phyloP scores from a whole-genome alignment of 1,140 invertebrate species.

The Drosophila mojavensis region DNA sequence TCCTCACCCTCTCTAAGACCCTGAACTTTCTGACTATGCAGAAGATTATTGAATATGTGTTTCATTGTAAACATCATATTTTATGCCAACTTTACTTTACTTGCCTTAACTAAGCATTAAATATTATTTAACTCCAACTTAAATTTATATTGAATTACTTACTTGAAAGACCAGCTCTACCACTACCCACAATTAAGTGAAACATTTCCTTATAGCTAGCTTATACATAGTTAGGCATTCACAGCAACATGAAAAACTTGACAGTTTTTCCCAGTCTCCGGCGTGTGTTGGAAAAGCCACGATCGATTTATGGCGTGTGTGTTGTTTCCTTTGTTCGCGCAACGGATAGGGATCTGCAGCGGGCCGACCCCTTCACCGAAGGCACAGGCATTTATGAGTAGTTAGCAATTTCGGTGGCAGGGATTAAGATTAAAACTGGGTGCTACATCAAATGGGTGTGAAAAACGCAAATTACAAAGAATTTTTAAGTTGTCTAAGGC shows the following conservation, averaged over 20 bases:
- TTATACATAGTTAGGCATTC: slow-evolving; percentile 35
- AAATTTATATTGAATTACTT: neutral
- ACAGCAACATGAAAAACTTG: slow-evolving; percentile 59
- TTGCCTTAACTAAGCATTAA: no score
- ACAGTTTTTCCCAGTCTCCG: slow-evolving; percentile 69
- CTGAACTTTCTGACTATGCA: no score
- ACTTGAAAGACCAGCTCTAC: neutral
- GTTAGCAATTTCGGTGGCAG: slow-evolving; percentile 78
- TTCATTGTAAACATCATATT: no score
- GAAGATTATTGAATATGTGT: no score
- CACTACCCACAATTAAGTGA: slow-evolving; percentile 33
- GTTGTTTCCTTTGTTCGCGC: slow-evolving; percentile 21
- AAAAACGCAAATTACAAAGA: slow-evolving; percentile 82
- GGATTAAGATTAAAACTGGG: slow-evolving; percentile 79
- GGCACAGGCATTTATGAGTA: slow-evolving; percentile 56
- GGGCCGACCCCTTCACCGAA: slow-evolving; percentile 18
- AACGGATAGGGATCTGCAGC: slow-evolving; percentile 30
- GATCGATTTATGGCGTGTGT: slow-evolving; percentile 52
- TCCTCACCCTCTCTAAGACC: no score
- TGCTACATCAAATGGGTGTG: slow-evolving; percentile 80
- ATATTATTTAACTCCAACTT: no score
- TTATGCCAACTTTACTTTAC: no score
- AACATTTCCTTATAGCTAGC: slow-evolving; percentile 30
- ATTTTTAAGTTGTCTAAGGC: slow-evolving; percentile 46
- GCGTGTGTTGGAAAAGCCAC: slow-evolving; percentile 18